Percentiles rank a stretch among this genome's conserved stretches.
Conservation (phyloP, 2,888 invertebrate genomes). For the Morinoia aosen region DNA sequence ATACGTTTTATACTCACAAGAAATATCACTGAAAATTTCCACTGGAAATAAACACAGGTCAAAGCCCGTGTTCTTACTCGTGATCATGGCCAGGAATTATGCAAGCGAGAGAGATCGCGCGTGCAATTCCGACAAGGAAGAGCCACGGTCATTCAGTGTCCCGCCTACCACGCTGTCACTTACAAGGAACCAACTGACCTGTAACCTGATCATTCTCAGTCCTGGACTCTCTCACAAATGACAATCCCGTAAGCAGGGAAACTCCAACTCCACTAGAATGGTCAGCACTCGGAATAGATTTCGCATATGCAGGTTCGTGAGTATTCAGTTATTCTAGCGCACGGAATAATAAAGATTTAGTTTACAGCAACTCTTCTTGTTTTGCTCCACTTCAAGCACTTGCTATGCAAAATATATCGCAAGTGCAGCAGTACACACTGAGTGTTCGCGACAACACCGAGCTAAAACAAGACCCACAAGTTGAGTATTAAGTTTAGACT, state of each 20-base stretch:
- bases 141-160: neutral
- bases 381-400: neutral
- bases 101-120: neutral
- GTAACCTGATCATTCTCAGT: conserved; percentile 7
- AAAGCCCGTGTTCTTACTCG: neutral
- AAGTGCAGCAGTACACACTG: neutral
- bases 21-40: neutral
- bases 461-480: neutral
- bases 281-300: neutral
- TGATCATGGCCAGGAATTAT: neutral
- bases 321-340: neutral
- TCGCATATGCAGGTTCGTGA: neutral
- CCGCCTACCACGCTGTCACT: conserved; percentile 38
- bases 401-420: neutral
- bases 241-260: neutral
- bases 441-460: neutral
- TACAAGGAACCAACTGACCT: conserved; percentile 11
- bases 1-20: neutral
- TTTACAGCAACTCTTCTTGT: neutral
- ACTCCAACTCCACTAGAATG: neutral
- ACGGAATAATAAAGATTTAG: neutral
- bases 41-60: neutral
- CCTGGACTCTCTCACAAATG: neutral
- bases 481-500: neutral
- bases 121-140: neutral